A percentile compares a stretch with the other conserved stretches of the same genome.
These are phyloP conservation scores for Anomalospiza imberbis DNA, from an alignment of 2,797 vertebrate genomes.

Conservation along the genomic window DNA sequence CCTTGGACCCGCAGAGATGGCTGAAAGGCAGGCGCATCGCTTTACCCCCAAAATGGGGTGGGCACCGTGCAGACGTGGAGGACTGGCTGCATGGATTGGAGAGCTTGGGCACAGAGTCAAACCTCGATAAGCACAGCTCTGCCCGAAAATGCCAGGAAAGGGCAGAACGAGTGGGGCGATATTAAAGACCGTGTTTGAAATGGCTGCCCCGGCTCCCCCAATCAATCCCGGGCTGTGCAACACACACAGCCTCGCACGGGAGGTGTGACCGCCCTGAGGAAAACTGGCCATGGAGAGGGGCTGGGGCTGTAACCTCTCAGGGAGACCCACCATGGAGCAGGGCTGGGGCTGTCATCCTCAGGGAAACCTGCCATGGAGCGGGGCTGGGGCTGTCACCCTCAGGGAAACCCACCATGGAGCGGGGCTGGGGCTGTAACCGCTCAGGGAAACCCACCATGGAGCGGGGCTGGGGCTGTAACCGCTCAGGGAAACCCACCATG, in stretches of 20 bases:
- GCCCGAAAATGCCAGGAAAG: rapidly evolving
- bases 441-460: neutral
- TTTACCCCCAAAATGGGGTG: too few relatives aligned
- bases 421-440: too few relatives aligned
- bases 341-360: neutral
- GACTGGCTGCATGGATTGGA: neutral
- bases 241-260: rapidly evolving
- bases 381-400: too few relatives aligned
- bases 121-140: neutral
- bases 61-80: neutral
- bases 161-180: rapidly evolving
- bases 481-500: neutral
- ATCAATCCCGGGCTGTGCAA: rapidly evolving
- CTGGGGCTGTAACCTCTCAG: neutral
- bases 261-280: too few relatives aligned
- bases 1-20: too few relatives aligned
- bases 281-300: rapidly evolving
- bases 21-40: neutral
- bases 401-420: too few relatives aligned
- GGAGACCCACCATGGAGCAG: neutral
- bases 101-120: neutral
- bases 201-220: rapidly evolving
- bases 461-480: rapidly evolving
- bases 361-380: rapidly evolving
- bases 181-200: rapidly evolving